Base-by-base conservation (phyloP, 2,888 invertebrate genomes). In the Caenorhabditis wallacei region DNA sequence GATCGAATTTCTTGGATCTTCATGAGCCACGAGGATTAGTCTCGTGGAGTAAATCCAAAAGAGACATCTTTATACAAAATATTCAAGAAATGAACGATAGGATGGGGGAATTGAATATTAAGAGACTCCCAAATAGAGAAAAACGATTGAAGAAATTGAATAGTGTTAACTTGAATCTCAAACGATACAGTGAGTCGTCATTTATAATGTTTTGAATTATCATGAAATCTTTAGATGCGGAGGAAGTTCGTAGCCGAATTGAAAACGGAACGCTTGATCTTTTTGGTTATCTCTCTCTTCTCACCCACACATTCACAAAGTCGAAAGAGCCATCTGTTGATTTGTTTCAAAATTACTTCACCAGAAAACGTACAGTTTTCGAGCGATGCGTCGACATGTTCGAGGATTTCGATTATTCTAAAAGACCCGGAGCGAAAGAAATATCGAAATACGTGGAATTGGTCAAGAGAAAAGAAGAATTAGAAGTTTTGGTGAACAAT, bases 291-390 rank as follows among this genome's bases (percentile, higher is more conserved):
- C 46, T 37, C 1, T 8, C 37, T 37, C 61, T 78, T 3, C n/a
- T 78, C 7, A 69, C 69, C 0, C 54, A 51, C 16, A 18, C 75
- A 0, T 35, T 75, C 30, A 26, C 16, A 0, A 74, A 74, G 48
- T 63, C 74, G 4, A 11, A 61, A 26, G 24, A 61, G 61, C n/a
- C n/a, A 16, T 8, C 43, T 13, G 37, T 26, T 37, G n/a, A 51
- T 18, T 53, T 37, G 7, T 66, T 74, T 20, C 64, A 74, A 64
- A 66, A n/a, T n/a, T n/a, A n/a, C n/a, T n/a, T n/a, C n/a, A n/a
- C n/a, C n/a, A 66, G 59, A 46, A 75, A 75, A n/a, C 35, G 22
- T 5, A 46, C n/a, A 2, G 4, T 75, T 16, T 18, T 75, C 7
- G 11, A 24, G 1, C 57, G 57, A 3, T 57, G 11, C 51, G 1